phyloP scores from a whole-genome alignment of 1,140 invertebrate genomes.

The Nephotettix cincticeps region DNA sequence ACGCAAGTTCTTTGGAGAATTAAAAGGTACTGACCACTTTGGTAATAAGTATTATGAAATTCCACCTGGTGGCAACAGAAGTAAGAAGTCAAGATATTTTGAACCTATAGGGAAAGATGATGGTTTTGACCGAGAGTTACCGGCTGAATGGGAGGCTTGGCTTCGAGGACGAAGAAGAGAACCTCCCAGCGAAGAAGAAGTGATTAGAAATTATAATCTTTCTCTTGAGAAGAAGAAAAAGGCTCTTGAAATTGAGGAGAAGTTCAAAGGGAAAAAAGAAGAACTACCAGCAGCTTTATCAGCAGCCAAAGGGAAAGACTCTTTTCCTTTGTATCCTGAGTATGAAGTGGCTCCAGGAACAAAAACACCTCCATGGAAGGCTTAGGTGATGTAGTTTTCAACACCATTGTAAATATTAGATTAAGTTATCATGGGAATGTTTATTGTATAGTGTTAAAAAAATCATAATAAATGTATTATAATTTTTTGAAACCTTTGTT shows the following conservation, averaged over 20 bases:
- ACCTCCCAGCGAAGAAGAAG: conserved; percentile 71
- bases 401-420: no score
- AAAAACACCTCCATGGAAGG: background rate
- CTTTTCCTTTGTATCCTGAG: conserved; percentile 30
- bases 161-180: conserved; percentile 64
- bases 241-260: conserved; percentile 63
- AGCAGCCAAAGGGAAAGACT: conserved; percentile 10
- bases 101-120: conserved; percentile 59
- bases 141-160: conserved; percentile 85
- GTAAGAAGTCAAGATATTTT: conserved; percentile 68
- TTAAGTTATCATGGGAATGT: no score
- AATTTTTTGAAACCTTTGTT: no score
- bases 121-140: conserved; percentile 59
- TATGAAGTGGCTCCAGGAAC: conserved; percentile 33
- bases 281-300: background rate
- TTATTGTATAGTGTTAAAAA: no score
- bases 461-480: no score
- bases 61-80: conserved; percentile 56
- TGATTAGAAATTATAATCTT: conserved; percentile 65
- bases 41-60: conserved; percentile 84
- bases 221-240: conserved; percentile 71
- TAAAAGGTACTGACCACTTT: conserved; percentile 68
- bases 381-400: no score
- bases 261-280: conserved; percentile 24
- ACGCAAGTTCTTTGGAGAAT: conserved; percentile 46